Conservation (phyloP, 2,888 invertebrate species). For the Ichneumon xanthorius region DNA sequence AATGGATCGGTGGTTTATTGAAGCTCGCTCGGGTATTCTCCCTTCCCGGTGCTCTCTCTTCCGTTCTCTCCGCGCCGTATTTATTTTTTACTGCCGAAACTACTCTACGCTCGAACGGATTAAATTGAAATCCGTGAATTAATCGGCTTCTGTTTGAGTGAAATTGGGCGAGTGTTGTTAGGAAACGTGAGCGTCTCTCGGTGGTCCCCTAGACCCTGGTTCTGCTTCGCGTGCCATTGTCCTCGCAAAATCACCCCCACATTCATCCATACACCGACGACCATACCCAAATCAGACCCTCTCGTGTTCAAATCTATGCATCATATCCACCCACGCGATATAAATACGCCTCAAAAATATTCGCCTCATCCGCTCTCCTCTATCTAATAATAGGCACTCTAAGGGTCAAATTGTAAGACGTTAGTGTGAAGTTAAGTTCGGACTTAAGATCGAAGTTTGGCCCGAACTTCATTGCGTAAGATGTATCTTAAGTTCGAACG, state of each 20-base stretch:
- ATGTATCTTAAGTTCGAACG: too few relatives aligned
- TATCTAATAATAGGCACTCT: not conserved
- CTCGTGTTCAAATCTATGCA: constrained; percentile 34
- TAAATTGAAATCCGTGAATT: constrained; percentile 84
- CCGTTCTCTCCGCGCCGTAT: constrained; percentile 1
- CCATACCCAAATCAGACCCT: constrained; percentile 31
- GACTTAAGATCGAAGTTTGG: too few relatives aligned
- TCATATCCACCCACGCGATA: constrained; percentile 43
- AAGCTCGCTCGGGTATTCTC: constrained; percentile 23
- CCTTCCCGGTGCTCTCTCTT: not conserved
- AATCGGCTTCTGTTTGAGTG: constrained; percentile 83
- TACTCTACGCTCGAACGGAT: constrained; percentile 71
- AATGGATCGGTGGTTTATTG: constrained; percentile 77
- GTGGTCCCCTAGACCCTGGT: constrained; percentile 48
- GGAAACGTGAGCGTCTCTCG: constrained; percentile 81
- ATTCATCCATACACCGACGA: constrained; percentile 18
- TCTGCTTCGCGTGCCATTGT: constrained; percentile 63
- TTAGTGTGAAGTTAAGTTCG: too few relatives aligned
- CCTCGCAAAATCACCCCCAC: constrained; percentile 40
- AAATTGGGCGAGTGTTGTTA: constrained; percentile 82
- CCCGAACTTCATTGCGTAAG: too few relatives aligned
- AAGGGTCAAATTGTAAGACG: not conserved
- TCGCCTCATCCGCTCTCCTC: not conserved
- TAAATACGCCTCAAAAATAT: constrained; percentile 41
- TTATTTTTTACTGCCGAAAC: constrained; percentile 4